phyloP scores from a whole-genome alignment of 2,113 vertebrate species.

The Herpailurus yagouaroundi region DNA sequence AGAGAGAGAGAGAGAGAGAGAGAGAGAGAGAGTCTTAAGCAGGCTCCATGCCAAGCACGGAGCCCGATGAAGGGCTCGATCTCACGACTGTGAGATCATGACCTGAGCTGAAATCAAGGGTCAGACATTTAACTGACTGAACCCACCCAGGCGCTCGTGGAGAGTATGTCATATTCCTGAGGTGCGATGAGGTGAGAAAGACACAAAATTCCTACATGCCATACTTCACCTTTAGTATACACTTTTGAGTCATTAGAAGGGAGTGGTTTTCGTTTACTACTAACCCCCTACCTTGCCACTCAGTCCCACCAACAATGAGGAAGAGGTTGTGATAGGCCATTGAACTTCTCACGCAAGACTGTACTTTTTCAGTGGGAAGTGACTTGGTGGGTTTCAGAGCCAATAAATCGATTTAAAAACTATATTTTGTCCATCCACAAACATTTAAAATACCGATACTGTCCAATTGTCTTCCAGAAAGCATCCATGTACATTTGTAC shows the following conservation, averaged over 20 bases:
- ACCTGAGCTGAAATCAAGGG: too few species aligned
- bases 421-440: not conserved
- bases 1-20: too few species aligned
- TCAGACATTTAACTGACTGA: too few species aligned
- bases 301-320: too few species aligned
- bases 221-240: not conserved
- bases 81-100: too few species aligned
- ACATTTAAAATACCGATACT: not conserved
- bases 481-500: not conserved
- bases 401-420: not conserved
- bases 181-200: not conserved
- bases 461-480: not conserved
- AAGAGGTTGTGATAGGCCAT: not conserved
- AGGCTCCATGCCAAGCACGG: too few species aligned
- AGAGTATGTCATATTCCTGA: not conserved
- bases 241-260: not conserved
- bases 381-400: not conserved
- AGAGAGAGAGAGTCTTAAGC: too few species aligned
- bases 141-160: too few species aligned
- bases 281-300: not conserved
- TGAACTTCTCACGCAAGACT: not conserved
- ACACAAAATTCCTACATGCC: not conserved
- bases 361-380: not conserved
- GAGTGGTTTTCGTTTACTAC: not conserved
- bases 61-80: too few species aligned